Evolutionary conservation across 2,888 invertebrate genomes (phyloP), one percentile per base, ranked within the genome.

Genomic region (Marasmarcha lunaedactyla): DNA sequence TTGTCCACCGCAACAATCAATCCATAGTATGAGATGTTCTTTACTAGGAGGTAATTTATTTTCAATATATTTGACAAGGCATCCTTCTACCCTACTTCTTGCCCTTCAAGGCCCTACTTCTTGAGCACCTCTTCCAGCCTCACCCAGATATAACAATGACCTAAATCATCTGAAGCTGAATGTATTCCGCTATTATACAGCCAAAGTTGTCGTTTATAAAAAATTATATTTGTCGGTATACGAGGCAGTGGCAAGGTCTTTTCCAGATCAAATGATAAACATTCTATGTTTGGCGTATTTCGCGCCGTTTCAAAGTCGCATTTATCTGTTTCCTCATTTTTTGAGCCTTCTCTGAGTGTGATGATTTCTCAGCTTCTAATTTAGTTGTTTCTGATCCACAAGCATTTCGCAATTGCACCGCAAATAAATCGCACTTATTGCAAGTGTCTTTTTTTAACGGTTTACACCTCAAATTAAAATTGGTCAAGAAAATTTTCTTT

Each of bases 141-240:
- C 42, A 44, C 38, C 47, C 47, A 45, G 14, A 45, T 37, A 27
- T 36, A 39, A 40, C 42, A 46, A 35, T 42, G 33, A 10, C 38
- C 47, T 26, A 14, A 20, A 34, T 38, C 43, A 33, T 39, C 38
- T 14, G 44, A 44, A 14, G 37, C 46, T n/a, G 37, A 33, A 36
- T 46, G 48, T 30, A 48, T 45, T 20, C 44, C 46, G 33, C 45
- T 36, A 33, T 46, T 47, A 36, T 47, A 47, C 5, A 47, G 13
- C 46, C 43, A 44, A 33, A 46, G 35, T 37, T 48, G 46, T 14
- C 46, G 15, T 46, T 48, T 48, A 25, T 48, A 48, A 38, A 46
- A 46, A 25, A 44, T 42, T 11, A 45, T 30, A 44, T 42, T 46
- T 7, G 46, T 46, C 14, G 45, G 40, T 37, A 46, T 43, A 35